Percentiles rank a stretch among this genome's conserved stretches.
phyloP scores from a whole-genome alignment of 2,888 invertebrate species.

The Gastracanthus pulcherrimus region DNA sequence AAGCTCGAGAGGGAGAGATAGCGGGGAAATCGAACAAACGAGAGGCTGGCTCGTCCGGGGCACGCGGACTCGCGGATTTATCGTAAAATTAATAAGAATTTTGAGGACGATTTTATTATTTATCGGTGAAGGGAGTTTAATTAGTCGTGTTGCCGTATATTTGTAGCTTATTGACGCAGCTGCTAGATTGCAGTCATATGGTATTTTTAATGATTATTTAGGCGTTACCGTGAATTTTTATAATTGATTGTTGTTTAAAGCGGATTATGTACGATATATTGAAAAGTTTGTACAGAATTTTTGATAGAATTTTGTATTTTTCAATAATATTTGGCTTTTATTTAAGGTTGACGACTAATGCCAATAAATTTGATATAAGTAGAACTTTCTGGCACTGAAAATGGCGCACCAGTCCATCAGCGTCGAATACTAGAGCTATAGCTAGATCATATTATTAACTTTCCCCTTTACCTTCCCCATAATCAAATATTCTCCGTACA shows the following conservation, averaged over 20 bases:
- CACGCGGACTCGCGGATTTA: background rate
- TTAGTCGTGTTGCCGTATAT: background rate
- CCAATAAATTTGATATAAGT: no score
- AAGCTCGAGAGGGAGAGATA: no score
- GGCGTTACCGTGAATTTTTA: background rate
- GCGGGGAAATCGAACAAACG: slow-evolving; percentile 28
- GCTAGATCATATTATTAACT: no score
- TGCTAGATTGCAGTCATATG: background rate
- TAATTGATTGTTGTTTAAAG: background rate
- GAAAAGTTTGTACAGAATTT: no score
- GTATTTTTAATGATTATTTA: background rate
- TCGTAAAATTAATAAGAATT: slow-evolving; percentile 27
- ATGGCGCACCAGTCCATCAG: no score
- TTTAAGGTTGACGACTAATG: background rate
- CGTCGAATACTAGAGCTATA: no score
- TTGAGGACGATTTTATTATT: background rate
- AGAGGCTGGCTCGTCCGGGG: background rate
- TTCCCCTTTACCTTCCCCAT: no score
- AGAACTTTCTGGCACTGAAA: no score
- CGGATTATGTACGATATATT: background rate
- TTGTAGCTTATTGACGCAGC: background rate
- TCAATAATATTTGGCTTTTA: background rate
- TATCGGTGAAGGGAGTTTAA: background rate
- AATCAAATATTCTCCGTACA: no score
- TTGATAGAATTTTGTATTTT: background rate